These are phyloP conservation scores for Lepidurus arcticus DNA, from an alignment of 1,140 invertebrate species.

Conservation along the genomic window DNA sequence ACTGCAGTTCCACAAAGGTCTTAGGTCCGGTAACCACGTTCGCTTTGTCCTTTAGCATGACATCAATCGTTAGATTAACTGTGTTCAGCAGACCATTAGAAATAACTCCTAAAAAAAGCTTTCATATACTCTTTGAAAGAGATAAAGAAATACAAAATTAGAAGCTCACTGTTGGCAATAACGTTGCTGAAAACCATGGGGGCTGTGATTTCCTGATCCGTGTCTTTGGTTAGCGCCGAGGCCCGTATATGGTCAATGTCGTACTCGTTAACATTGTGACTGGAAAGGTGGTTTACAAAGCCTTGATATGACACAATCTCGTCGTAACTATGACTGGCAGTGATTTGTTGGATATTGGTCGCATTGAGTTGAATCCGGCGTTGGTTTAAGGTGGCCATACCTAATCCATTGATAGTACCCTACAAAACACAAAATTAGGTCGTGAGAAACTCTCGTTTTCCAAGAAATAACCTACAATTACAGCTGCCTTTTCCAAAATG, in stretches of 20 bases:
- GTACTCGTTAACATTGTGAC: not conserved
- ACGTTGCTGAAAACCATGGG: constrained; percentile 3
- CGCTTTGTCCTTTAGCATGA: not conserved
- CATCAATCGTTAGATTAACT: not conserved
- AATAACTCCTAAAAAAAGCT: not conserved
- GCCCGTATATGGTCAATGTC: not conserved
- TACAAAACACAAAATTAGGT: not conserved
- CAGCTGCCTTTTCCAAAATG: not conserved
- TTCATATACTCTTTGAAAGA: not conserved
- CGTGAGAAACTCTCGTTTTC: not conserved
- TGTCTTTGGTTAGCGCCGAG: not conserved
- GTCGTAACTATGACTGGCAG: not conserved
- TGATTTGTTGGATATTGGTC: not conserved
- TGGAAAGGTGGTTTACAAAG: not conserved
- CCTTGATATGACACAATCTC: not conserved
- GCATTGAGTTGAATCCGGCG: not conserved
- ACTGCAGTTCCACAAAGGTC: not conserved
- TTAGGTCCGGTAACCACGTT: not conserved
- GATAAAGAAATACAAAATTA: not conserved
- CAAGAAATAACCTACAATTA: not conserved
- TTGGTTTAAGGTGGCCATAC: not conserved
- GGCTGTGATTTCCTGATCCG: not conserved
- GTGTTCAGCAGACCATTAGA: not conserved
- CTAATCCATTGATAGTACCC: not conserved
- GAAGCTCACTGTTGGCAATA: not conserved